Evolutionary conservation across 2,113 vertebrate species (phyloP).

Genomic region (Copsychus sechellarum): DNA sequence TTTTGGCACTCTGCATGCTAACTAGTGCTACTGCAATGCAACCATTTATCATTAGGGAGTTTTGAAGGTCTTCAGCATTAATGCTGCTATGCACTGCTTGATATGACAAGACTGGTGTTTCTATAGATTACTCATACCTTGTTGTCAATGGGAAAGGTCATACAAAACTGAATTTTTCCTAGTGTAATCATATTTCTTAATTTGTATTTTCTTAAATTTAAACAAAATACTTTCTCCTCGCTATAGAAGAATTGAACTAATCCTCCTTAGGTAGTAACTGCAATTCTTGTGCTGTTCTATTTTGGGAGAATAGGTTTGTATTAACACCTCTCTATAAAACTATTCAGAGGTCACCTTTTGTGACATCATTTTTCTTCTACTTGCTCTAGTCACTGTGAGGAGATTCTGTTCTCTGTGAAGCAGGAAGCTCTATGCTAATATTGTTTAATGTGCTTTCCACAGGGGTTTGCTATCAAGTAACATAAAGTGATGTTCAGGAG

Average conservation of each 20-base stretch:
- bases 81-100: conserved; percentile 12
- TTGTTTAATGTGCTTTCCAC: conserved; percentile 46
- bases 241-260: background rate
- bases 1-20: conserved; percentile 36
- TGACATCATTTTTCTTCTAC: background rate
- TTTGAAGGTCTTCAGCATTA: conserved; percentile 26
- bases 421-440: conserved; percentile 40
- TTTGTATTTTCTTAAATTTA: conserved; percentile 24
- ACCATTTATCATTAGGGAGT: conserved; percentile 43
- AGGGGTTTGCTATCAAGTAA: conserved; percentile 34
- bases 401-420: conserved; percentile 9
- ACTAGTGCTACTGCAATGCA: background rate
- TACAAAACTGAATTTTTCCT: conserved; percentile 11
- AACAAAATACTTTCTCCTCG: conserved; percentile 19
- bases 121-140: conserved; percentile 20
- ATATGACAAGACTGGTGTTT: conserved; percentile 17
- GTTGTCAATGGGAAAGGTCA: conserved; percentile 44
- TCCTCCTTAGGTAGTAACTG: background rate
- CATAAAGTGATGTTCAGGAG: background rate
- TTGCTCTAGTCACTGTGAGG: background rate
- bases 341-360: conserved; percentile 11
- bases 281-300: background rate
- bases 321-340: background rate
- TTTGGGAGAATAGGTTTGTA: conserved; percentile 5
- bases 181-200: conserved; percentile 39